Evolutionary conservation across 2,113 vertebrate species (phyloP).

Genomic region (Corvus hawaiiensis): DNA sequence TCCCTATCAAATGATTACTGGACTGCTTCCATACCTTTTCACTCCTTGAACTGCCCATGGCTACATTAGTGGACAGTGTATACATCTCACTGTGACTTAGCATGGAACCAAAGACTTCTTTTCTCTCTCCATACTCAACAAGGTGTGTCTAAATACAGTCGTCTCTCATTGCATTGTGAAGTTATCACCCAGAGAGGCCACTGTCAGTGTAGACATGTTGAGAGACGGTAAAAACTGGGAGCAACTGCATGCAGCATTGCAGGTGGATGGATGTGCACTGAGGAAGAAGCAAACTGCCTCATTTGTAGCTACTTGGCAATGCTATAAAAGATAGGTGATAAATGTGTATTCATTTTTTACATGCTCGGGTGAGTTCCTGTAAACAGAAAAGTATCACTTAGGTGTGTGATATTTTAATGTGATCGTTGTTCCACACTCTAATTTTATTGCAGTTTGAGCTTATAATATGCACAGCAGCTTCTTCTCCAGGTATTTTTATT

Average conservation of each 20-base stretch:
- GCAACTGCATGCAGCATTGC: neutral
- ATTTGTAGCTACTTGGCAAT: neutral
- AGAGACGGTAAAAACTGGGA: neutral
- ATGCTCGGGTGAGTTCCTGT: neutral
- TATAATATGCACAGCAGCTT: neutral
- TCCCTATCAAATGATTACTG: neutral
- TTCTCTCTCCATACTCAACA: neutral
- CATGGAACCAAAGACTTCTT: neutral
- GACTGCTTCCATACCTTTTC: neutral
- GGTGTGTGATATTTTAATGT: neutral
- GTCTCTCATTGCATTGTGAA: neutral
- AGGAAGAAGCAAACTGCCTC: neutral
- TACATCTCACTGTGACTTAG: neutral
- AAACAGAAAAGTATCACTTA: neutral
- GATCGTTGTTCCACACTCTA: neutral
- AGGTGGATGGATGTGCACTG: neutral
- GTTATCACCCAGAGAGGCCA: neutral
- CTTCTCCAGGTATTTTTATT: neutral
- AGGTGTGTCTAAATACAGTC: neutral
- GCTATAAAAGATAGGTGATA: neutral
- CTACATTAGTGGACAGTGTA: neutral
- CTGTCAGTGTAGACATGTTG: neutral
- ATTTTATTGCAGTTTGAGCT: neutral
- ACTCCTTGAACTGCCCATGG: neutral
- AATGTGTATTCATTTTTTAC: neutral